phyloP scores from a whole-genome alignment of 2,113 vertebrate genomes.

The Catharus minimus region DNA sequence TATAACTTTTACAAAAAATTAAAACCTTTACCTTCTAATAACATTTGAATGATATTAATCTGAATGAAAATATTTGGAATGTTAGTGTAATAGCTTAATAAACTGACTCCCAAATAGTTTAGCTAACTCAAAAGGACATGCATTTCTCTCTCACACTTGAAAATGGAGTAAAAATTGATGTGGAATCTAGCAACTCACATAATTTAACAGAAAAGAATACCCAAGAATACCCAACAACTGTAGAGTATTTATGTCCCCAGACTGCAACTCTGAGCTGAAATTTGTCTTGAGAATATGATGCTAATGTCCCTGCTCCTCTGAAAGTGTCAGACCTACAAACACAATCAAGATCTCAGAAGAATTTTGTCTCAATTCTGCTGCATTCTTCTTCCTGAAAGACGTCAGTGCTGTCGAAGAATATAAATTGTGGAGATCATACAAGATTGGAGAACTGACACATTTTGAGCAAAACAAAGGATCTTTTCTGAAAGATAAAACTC shows the following conservation, averaged over 20 bases:
- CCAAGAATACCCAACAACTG: neutral
- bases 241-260: neutral
- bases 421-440: neutral
- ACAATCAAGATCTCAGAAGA: neutral
- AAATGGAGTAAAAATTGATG: neutral
- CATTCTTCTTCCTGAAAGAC: neutral
- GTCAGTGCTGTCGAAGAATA: neutral
- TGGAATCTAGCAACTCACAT: neutral
- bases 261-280: neutral
- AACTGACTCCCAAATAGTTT: neutral
- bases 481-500: neutral
- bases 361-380: neutral
- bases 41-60: neutral
- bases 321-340: neutral
- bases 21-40: neutral
- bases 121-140: neutral
- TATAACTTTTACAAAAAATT: constrained; percentile 9
- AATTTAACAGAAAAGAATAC: neutral
- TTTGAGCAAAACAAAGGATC: neutral
- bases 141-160: neutral
- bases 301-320: neutral
- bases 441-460: neutral
- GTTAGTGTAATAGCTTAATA: constrained; percentile 25
- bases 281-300: constrained; percentile 9
- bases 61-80: neutral